Evolutionary conservation across 2,888 invertebrate species (phyloP), one percentile per base, ranked within the genome.

Genomic region (Cephus pulcher): DNA sequence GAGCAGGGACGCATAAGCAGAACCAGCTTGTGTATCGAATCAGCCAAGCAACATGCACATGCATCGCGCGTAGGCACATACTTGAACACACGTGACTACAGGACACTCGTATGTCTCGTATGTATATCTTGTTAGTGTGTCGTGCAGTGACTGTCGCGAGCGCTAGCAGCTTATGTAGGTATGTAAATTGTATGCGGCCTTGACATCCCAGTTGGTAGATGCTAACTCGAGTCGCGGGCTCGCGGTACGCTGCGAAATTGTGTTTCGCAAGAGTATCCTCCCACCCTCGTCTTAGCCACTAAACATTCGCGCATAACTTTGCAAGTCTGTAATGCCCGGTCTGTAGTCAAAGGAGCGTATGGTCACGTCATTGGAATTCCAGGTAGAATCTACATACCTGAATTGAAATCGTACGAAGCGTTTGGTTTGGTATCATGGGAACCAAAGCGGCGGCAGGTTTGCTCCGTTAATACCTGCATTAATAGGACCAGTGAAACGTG

Each of bases 101-200:
- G 15, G 56, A 56, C 56, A 23, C 56, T 23, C 56, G 23, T 56
- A 23, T 2, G 23, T 23, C 56, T 9, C 56, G 23, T 23, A 56
- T 9, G 23, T 56, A 23, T 56, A 23, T 56, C 56, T 56, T 56
- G 56, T 56, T 56, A 56, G 56, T 56, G 40, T 40, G 23, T 23
- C 40, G 40, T 56, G 23, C 40, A 71, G 33, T 23, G 32, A 71
- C 33, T 71, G 71, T 71, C 12, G 32, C 71, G 32, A 32, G 32
- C 71, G 71, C 56, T 56, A 56, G 23, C 23, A 71, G 71, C 71
- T 32, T 33, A 33, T 33, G 71, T 71, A 71, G 71, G 71, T 81
- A 84, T 86, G 86, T 84, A 86, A 88, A 86, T 86, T 86, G 83
- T 84, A 87, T 84, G 83, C 87, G 87, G 85, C 87, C 87, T 87